Evolutionary conservation across 2,797 vertebrate species (phyloP).

Genomic region (Atherinosoma microstoma): DNA sequence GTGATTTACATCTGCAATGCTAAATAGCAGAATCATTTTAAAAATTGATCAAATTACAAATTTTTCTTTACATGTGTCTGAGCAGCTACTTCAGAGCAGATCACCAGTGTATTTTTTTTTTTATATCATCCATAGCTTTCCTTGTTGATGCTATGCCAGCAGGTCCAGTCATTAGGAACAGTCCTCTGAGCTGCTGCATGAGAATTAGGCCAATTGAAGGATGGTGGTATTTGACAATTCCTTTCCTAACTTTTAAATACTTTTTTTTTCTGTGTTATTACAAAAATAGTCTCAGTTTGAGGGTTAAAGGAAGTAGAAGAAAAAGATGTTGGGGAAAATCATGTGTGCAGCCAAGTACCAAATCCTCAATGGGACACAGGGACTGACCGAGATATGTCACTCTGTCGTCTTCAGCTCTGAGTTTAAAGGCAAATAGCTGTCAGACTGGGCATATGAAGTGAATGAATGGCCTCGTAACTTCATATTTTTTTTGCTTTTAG

Average conservation of each 20-base stretch:
- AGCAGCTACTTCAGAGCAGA: neutral
- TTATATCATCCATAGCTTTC: neutral
- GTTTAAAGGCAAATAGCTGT: neutral
- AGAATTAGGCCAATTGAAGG: constrained; percentile 66
- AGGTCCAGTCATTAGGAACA: constrained; percentile 26
- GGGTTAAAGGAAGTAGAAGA: constrained; percentile 14
- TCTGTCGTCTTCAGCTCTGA: constrained; percentile 7
- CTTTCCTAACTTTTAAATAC: constrained; percentile 53
- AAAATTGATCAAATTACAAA: neutral
- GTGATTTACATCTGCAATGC: neutral
- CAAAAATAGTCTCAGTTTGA: constrained; percentile 71
- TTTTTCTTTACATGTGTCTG: neutral
- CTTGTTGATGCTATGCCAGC: neutral
- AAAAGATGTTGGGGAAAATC: constrained; percentile 49
- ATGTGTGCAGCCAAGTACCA: constrained; percentile 50
- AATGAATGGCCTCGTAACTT: neutral
- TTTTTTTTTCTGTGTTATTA: constrained; percentile 61
- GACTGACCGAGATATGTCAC: constrained; percentile 8
- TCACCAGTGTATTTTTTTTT: neutral
- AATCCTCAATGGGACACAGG: constrained; percentile 33
- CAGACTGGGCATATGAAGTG: neutral
- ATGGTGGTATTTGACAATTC: constrained; percentile 60
- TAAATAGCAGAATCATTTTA: neutral
- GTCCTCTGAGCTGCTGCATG: constrained; percentile 40
- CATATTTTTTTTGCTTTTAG: neutral